These are phyloP conservation scores for Tipula helvola DNA, from an alignment of 2,888 invertebrate species.

Conservation along the genomic window DNA sequence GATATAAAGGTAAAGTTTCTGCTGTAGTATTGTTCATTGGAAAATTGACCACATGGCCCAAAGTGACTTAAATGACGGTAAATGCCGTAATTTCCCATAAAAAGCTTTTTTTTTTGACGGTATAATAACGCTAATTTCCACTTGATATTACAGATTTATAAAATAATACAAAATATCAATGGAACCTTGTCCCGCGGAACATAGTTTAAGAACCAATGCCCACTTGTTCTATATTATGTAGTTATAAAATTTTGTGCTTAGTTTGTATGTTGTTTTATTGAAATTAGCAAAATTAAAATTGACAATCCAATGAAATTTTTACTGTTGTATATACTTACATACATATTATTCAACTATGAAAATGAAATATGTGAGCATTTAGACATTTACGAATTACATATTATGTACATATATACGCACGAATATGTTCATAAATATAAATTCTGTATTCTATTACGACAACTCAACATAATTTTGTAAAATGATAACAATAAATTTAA, in stretches of 20 bases:
- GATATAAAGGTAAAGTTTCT: too few species aligned
- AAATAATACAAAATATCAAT: too few species aligned
- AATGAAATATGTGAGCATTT: not conserved
- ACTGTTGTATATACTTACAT: not conserved
- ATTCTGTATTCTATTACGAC: not conserved
- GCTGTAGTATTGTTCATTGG: too few species aligned
- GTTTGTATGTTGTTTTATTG: not conserved
- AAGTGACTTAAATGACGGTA: too few species aligned
- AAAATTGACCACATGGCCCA: too few species aligned
- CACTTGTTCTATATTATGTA: not conserved
- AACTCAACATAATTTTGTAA: not conserved
- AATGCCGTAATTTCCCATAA: too few species aligned
- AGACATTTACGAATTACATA: not conserved
- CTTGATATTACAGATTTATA: too few species aligned
- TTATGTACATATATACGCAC: too few species aligned
- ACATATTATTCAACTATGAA: not conserved
- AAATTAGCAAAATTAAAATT: not conserved
- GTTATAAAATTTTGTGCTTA: not conserved
- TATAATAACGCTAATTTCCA: too few species aligned
- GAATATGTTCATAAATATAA: too few species aligned
- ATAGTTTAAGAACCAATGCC: not conserved
- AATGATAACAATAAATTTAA: not conserved
- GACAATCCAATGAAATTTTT: not conserved
- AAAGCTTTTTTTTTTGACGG: too few species aligned
- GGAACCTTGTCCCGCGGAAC: not conserved